These are phyloP conservation scores for Lasioglossum leucozonium DNA, from an alignment of 2,888 invertebrate genomes.

Conservation along the genomic window DNA sequence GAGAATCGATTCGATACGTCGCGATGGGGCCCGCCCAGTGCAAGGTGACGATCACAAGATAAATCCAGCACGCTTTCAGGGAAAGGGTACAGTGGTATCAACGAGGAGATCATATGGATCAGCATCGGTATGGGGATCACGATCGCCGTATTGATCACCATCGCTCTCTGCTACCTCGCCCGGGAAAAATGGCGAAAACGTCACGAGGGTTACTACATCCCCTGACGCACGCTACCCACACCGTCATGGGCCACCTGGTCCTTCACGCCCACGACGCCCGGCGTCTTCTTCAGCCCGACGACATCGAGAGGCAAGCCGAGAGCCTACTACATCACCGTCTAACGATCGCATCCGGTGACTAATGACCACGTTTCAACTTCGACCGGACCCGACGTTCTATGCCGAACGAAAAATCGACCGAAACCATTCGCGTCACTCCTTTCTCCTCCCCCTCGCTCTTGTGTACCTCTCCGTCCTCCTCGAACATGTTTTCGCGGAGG, in stretches of 20 bases:
- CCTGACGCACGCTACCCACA: constrained; percentile 79
- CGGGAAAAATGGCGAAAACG: constrained; percentile 92
- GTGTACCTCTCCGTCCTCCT: neutral
- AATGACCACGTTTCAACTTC: constrained; percentile 25
- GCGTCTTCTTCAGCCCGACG: constrained; percentile 79
- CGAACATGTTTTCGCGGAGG: neutral
- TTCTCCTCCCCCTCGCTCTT: no score
- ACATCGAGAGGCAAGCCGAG: constrained; percentile 78
- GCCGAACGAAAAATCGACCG: constrained; percentile 36
- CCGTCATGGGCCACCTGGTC: constrained; percentile 79
- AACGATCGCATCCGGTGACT: constrained; percentile 42
- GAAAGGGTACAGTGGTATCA: constrained; percentile 92
- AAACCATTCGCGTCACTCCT: neutral
- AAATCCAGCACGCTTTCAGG: constrained; percentile 85
- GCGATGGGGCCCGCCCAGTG: neutral
- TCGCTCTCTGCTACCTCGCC: constrained; percentile 93
- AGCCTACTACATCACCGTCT: constrained; percentile 80
- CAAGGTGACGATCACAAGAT: constrained; percentile 38
- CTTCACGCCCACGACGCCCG: constrained; percentile 74
- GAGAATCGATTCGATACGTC: neutral
- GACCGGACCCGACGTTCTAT: constrained; percentile 33
- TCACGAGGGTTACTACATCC: constrained; percentile 85
- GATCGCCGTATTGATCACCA: constrained; percentile 92
- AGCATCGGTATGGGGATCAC: constrained; percentile 95
- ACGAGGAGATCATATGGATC: constrained; percentile 95